A percentile compares a stretch with the other conserved stretches of the same genome.
phyloP scores from a whole-genome alignment of 1,140 invertebrate genomes.

The Apis laboriosa region DNA sequence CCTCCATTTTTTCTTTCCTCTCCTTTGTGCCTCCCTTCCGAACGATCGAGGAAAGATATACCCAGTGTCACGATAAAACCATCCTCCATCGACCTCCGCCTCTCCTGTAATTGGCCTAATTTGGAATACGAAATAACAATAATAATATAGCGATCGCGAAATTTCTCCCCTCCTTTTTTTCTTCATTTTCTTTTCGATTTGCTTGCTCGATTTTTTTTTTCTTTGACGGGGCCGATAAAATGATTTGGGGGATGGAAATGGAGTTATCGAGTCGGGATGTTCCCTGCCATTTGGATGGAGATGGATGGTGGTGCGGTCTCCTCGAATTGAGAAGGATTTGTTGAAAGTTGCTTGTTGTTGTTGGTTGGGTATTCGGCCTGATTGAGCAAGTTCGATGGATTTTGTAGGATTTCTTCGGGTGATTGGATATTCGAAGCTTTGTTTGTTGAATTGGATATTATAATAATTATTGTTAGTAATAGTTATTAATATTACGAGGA shows the following conservation, averaged over 20 bases:
- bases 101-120: constrained; percentile 48
- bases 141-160: not conserved
- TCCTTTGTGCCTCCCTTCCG: not conserved
- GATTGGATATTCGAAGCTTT: no score
- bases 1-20: not conserved
- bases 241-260: constrained; percentile 4
- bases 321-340: not conserved
- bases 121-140: not conserved
- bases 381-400: not conserved
- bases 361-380: not conserved
- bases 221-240: not conserved
- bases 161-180: constrained; percentile 8
- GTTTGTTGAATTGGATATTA: no score
- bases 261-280: not conserved
- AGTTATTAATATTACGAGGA: no score
- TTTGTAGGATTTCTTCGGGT: no score
- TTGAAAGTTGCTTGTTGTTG: not conserved
- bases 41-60: constrained; percentile 38
- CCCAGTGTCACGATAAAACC: constrained; percentile 37
- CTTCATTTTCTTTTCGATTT: no score
- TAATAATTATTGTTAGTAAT: no score
- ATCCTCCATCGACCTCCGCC: constrained; percentile 32
- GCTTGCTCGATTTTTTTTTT: not conserved
- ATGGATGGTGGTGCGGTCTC: not conserved
- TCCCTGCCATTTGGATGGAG: not conserved